phyloP scores from a whole-genome alignment of 2,113 vertebrate species.

The Notothenia rossii region DNA sequence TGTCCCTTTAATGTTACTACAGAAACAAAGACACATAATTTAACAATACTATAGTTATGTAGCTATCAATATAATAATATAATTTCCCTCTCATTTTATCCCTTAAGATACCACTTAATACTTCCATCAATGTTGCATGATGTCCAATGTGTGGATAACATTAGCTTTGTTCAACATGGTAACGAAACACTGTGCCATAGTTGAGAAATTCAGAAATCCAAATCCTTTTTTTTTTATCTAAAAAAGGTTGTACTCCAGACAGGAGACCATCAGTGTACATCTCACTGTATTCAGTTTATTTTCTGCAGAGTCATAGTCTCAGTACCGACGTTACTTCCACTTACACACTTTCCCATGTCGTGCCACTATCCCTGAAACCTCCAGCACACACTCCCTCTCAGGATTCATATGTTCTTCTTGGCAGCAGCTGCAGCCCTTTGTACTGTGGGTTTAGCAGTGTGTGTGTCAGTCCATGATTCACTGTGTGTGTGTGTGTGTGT shows the following conservation, averaged over 20 bases:
- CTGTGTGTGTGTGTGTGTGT: constrained; percentile 33
- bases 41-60: background rate
- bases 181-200: background rate
- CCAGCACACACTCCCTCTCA: constrained; percentile 38
- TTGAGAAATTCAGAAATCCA: background rate
- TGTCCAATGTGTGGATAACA: background rate
- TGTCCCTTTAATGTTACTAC: no score
- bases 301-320: background rate
- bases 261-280: no score
- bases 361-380: constrained; percentile 25
- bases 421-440: constrained; percentile 67
- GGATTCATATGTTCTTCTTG: constrained; percentile 39
- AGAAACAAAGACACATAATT: background rate
- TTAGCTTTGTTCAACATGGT: background rate
- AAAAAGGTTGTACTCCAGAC: no score
- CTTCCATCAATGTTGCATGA: no score
- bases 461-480: constrained; percentile 40
- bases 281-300: background rate
- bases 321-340: background rate
- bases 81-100: no score
- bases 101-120: no score
- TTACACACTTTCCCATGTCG: constrained; percentile 32
- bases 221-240: background rate
- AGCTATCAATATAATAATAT: no score
- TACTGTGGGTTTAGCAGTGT: constrained; percentile 45